Evolutionary conservation across 2,888 invertebrate genomes (phyloP).

Genomic region (Meganola albula): DNA sequence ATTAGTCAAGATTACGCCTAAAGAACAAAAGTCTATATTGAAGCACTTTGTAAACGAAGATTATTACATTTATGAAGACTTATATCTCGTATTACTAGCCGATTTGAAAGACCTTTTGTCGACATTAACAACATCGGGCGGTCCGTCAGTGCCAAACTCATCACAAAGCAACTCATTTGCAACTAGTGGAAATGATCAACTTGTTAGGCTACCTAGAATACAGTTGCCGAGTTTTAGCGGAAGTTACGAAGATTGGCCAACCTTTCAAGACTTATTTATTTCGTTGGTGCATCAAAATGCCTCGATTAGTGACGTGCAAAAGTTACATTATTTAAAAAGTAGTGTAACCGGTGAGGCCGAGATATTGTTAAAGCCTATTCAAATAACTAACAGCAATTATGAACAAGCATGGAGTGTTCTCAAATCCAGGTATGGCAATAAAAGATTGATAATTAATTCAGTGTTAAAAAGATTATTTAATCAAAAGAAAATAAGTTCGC

Average conservation of each 20-base stretch:
- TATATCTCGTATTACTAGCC: constrained; percentile 5
- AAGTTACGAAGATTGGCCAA: constrained; percentile 5
- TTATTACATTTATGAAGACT: constrained; percentile 4
- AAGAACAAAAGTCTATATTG: constrained; percentile 1
- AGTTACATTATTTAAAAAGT: constrained; percentile 2
- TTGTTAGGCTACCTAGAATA: constrained; percentile 3
- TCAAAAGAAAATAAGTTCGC: constrained; percentile 3
- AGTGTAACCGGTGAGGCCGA: constrained; percentile 6
- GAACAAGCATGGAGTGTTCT: constrained; percentile 5
- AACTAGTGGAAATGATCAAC: too few species aligned
- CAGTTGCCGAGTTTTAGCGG: constrained; percentile 4
- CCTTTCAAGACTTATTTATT: constrained; percentile 5
- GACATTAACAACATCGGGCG: neutral
- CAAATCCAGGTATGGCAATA: constrained; percentile 5
- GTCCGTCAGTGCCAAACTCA: neutral
- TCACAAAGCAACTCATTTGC: neutral
- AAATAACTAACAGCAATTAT: constrained; percentile 6
- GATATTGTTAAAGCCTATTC: constrained; percentile 1
- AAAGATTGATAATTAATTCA: constrained; percentile 5
- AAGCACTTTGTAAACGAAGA: constrained; percentile 10
- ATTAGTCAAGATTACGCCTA: constrained; percentile 1
- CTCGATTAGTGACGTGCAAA: neutral
- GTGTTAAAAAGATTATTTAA: constrained; percentile 2
- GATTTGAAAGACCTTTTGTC: constrained; percentile 5
- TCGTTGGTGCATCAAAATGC: neutral